phyloP scores from a whole-genome alignment of 2,797 vertebrate species.

The Telmatherina bonti region DNA sequence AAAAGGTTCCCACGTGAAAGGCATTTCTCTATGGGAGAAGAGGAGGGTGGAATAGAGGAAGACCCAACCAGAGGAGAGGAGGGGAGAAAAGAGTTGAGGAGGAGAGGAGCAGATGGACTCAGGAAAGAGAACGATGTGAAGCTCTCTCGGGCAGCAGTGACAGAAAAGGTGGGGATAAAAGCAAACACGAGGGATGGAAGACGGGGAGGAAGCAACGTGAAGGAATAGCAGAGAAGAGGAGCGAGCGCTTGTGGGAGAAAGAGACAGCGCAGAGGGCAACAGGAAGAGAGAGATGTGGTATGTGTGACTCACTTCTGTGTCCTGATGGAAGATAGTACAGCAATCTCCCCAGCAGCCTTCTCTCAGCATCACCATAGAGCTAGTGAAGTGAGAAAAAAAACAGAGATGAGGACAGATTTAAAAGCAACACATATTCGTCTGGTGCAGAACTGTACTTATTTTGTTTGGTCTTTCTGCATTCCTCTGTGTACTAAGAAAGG shows the following conservation, averaged over 20 bases:
- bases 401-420: constrained; percentile 47
- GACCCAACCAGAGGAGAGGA: constrained; percentile 44
- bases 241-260: constrained; percentile 53
- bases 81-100: constrained; percentile 27
- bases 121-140: constrained; percentile 59
- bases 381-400: constrained; percentile 56
- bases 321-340: constrained; percentile 72
- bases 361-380: constrained; percentile 71
- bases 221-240: constrained; percentile 69
- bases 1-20: constrained; percentile 77
- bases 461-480: constrained; percentile 42
- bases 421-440: constrained; percentile 45
- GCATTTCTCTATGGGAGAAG: constrained; percentile 68
- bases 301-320: constrained; percentile 78
- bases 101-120: constrained; percentile 77
- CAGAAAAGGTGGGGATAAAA: constrained; percentile 69
- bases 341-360: constrained; percentile 56
- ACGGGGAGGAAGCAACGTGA: constrained; percentile 69
- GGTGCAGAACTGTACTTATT: constrained; percentile 30
- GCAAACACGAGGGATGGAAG: constrained; percentile 69
- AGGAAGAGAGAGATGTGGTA: constrained; percentile 74
- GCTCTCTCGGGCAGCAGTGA: constrained; percentile 65
- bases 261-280: constrained; percentile 61
- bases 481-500: constrained; percentile 20
- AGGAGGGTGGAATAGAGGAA: constrained; percentile 66